phyloP scores from a whole-genome alignment of 2,888 invertebrate genomes.

The Ornithoptera alexandrae region DNA sequence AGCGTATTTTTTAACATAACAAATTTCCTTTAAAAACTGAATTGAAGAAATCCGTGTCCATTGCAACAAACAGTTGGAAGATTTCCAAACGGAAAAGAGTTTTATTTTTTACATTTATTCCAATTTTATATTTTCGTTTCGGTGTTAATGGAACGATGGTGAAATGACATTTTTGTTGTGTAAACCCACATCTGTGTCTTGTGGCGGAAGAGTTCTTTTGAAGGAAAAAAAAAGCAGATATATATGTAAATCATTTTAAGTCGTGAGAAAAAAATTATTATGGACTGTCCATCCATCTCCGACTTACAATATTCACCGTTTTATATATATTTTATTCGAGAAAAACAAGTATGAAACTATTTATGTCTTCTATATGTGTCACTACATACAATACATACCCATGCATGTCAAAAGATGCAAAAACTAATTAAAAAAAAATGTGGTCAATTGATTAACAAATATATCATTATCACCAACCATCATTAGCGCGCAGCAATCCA shows the following conservation, averaged over 20 bases:
- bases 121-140: constrained; percentile 25
- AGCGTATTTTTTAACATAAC: neutral
- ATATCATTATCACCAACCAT: no score
- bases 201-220: neutral
- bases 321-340: no score
- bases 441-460: no score
- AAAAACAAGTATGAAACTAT: no score
- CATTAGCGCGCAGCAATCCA: no score
- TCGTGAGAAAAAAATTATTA: neutral
- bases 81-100: constrained; percentile 18
- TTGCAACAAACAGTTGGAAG: constrained; percentile 21
- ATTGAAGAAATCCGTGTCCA: constrained; percentile 14
- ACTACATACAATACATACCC: no score
- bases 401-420: no score
- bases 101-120: constrained; percentile 18
- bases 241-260: neutral
- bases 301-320: no score
- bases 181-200: constrained; percentile 2
- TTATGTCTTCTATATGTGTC: no score
- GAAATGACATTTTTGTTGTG: constrained; percentile 13
- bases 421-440: no score
- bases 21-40: constrained; percentile 10
- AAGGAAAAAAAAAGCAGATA: neutral
- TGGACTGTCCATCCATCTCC: no score
- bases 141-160: constrained; percentile 24